These are phyloP conservation scores for Mongoloraphidia duomilia DNA, from an alignment of 2,888 invertebrate genomes.

Conservation along the genomic window DNA sequence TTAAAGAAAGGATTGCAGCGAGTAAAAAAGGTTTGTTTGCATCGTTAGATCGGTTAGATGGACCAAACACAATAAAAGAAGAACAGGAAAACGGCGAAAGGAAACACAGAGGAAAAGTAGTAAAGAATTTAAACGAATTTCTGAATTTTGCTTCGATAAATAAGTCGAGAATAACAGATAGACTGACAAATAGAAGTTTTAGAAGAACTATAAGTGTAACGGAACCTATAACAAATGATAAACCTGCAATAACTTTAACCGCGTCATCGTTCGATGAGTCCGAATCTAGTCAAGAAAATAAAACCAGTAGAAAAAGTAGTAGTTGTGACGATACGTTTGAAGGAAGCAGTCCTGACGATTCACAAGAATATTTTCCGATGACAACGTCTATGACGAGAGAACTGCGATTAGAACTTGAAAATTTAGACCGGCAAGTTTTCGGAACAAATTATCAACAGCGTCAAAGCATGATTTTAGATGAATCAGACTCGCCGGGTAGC, in stretches of 20 bases:
- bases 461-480: slow-evolving; percentile 14
- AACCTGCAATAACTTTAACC: slow-evolving; percentile 33
- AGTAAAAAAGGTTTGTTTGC: slow-evolving; percentile 38
- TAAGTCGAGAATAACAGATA: slow-evolving; percentile 39
- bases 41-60: slow-evolving; percentile 42
- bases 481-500: slow-evolving; percentile 9
- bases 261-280: slow-evolving; percentile 35
- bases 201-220: slow-evolving; percentile 20
- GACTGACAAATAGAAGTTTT: slow-evolving; percentile 19
- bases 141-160: slow-evolving; percentile 58
- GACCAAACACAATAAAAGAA: slow-evolving; percentile 26
- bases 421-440: slow-evolving; percentile 71
- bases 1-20: slow-evolving; percentile 38
- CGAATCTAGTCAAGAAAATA: slow-evolving; percentile 26
- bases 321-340: slow-evolving; percentile 31
- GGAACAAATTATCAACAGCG: slow-evolving; percentile 33
- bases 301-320: slow-evolving; percentile 23
- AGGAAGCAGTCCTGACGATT: slow-evolving; percentile 63
- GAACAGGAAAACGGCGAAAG: slow-evolving; percentile 28
- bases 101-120: slow-evolving; percentile 32
- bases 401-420: slow-evolving; percentile 65
- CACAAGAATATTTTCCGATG: slow-evolving; percentile 74
- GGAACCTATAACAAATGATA: slow-evolving; percentile 24
- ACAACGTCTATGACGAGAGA: slow-evolving; percentile 78
- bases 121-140: slow-evolving; percentile 76